phyloP scores from a whole-genome alignment of 2,113 vertebrate species.

The Alethe castanea region DNA sequence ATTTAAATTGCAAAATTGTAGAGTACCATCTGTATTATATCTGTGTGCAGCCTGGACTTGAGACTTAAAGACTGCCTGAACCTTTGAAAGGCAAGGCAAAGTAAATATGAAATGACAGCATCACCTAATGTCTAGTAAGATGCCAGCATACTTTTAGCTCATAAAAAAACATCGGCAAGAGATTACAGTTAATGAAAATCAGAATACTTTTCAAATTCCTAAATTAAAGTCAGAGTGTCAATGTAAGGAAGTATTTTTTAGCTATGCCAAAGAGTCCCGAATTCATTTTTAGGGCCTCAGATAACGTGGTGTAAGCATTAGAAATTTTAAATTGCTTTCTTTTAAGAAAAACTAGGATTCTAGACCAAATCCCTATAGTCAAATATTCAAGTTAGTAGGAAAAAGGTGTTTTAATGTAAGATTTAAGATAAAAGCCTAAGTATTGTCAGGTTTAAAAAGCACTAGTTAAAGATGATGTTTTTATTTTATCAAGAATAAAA shows the following conservation, averaged over 20 bases:
- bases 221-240: not conserved
- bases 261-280: not conserved
- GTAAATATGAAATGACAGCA: not conserved
- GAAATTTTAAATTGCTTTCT: not conserved
- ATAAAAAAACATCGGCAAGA: not conserved
- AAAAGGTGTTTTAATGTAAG: not conserved
- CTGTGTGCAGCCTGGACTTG: not conserved
- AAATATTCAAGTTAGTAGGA: not conserved
- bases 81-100: not conserved
- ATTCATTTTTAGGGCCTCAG: not conserved
- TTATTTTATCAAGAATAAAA: not conserved
- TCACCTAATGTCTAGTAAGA: not conserved
- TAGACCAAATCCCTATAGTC: not conserved
- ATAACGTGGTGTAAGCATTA: not conserved
- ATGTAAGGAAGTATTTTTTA: not conserved
- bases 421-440: not conserved
- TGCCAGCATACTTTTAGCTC: not conserved
- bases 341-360: not conserved
- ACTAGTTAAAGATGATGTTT: not conserved
- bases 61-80: not conserved
- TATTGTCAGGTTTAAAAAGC: not conserved
- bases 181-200: not conserved
- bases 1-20: not conserved
- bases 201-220: not conserved
- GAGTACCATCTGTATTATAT: not conserved